Evolutionary conservation across 1,140 invertebrate genomes (phyloP), one percentile per base, ranked within the genome.

Genomic region (Bilobella aurantiaca): DNA sequence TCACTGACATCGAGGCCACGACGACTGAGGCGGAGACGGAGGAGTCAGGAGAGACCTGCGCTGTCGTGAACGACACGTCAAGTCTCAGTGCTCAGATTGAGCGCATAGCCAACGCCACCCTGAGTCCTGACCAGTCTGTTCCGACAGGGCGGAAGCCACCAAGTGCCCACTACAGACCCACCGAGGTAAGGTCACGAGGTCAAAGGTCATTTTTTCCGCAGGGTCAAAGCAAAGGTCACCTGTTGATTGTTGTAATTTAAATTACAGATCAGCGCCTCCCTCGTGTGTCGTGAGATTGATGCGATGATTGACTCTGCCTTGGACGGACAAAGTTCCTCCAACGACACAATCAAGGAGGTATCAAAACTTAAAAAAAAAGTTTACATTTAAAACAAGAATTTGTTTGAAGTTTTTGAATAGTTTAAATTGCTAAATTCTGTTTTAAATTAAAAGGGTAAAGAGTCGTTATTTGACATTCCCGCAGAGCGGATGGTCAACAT

Each of bases 1-100:
- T 91, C 12, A 86, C 86, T 0, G 84, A 88, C 64, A 85, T 89
- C 58, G 86, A 88, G 67, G 64, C 67, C 14, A 53, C 49, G 21
- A 23, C 12, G 49, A 53, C 49, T 30, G 83, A 82, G 3, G 81
- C 81, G 28, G 83, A 82, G 0, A 81, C 80, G 0, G 84, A n/a
- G n/a, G n/a, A n/a, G n/a, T n/a, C n/a, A n/a, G n/a, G n/a, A n/a
- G n/a, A 3, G 23, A n/a, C 1, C 14, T 34, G 49, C 18, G 53
- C 57, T 21, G 64, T 47, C 23, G 30, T 57, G 27, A 71, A 66
- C 53, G 63, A 28, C 30, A 23, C 31, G 1, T 66, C 65, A 12
- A 71, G 69, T 58, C 62, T 72, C 18, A 67, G 70, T 29, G 63
- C 65, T 29, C 31, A 56, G 27, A 67, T 72, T 53, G 65, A 72